A percentile compares a stretch with the other conserved stretches of the same genome.
Conservation (phyloP, 2,888 invertebrate genomes). For the Zaprionus lineosus region DNA sequence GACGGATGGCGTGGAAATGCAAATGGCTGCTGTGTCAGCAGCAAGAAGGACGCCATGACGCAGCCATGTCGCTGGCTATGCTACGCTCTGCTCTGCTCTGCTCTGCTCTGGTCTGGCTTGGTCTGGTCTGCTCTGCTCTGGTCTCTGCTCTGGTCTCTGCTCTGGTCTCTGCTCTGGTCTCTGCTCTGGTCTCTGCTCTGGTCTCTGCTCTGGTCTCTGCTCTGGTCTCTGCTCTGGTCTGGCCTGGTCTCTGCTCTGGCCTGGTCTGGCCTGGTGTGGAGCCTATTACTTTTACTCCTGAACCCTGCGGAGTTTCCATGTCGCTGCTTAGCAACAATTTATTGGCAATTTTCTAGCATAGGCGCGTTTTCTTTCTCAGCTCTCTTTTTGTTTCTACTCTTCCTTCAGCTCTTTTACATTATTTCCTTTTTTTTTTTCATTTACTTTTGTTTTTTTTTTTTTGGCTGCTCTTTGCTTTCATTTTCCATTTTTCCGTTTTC, state of each 20-base stretch:
- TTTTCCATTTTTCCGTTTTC: not conserved
- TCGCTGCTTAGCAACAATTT: constrained; percentile 70
- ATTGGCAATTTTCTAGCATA: constrained; percentile 56
- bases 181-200: no score
- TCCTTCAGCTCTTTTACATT: not conserved
- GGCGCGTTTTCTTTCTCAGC: constrained; percentile 41
- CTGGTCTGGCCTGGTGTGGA: not conserved
- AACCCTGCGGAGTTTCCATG: constrained; percentile 31
- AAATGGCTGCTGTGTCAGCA: constrained; percentile 55
- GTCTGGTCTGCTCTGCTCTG: no score
- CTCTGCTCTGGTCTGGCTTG: no score
- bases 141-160: no score
- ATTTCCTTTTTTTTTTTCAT: not conserved
- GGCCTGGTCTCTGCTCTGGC: no score
- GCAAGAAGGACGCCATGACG: constrained; percentile 24
- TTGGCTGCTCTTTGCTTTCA: constrained; percentile 11
- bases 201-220: no score
- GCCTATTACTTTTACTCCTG: constrained; percentile 8
- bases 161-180: no score
- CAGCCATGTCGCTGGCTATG: no score
- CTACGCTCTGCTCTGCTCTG: no score
- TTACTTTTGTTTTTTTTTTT: no score
- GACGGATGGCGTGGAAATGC: constrained; percentile 50
- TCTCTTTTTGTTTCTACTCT: constrained; percentile 14
- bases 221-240: no score